Evolutionary conservation across 2,113 vertebrate species (phyloP).

Genomic region (Megalops atlanticus): DNA sequence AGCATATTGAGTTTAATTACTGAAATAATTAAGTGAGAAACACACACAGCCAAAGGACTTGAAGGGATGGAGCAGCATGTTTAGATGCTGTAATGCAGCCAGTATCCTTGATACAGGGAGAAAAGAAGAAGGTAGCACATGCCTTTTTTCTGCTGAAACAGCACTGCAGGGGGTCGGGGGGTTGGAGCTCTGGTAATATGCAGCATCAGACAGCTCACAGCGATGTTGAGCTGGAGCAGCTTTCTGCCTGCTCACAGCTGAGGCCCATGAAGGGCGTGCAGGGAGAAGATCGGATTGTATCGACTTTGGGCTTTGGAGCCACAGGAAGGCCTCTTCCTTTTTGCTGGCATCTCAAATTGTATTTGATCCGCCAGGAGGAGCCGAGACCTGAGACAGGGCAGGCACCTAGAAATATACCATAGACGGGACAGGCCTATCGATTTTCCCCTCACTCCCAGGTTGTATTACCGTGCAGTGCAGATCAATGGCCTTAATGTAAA

Average conservation of each 20-base stretch:
- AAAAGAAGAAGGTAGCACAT: not conserved
- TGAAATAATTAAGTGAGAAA: too few relatives aligned
- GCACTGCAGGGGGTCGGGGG: not conserved
- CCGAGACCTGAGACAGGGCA: not conserved
- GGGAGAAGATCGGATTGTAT: constrained; percentile 29
- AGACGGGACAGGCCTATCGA: constrained; percentile 37
- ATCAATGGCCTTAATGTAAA: constrained; percentile 42
- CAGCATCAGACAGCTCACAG: not conserved
- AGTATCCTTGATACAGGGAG: not conserved
- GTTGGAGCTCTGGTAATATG: not conserved
- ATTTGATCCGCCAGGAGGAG: not conserved
- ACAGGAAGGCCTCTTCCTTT: not conserved
- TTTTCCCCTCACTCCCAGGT: constrained; percentile 30
- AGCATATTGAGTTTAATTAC: too few relatives aligned
- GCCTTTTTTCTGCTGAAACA: not conserved
- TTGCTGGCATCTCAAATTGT: not conserved
- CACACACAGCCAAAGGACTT: not conserved
- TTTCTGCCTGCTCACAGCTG: not conserved
- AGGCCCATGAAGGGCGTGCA: not conserved
- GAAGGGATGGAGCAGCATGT: not conserved
- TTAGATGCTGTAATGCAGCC: not conserved
- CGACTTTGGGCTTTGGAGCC: constrained; percentile 3
- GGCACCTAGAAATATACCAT: not conserved
- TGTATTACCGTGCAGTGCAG: constrained; percentile 18
- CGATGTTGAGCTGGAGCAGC: not conserved